Evolutionary conservation across 2,888 invertebrate genomes (phyloP), one percentile per base, ranked within the genome.

Genomic region (Thereva unica): DNA sequence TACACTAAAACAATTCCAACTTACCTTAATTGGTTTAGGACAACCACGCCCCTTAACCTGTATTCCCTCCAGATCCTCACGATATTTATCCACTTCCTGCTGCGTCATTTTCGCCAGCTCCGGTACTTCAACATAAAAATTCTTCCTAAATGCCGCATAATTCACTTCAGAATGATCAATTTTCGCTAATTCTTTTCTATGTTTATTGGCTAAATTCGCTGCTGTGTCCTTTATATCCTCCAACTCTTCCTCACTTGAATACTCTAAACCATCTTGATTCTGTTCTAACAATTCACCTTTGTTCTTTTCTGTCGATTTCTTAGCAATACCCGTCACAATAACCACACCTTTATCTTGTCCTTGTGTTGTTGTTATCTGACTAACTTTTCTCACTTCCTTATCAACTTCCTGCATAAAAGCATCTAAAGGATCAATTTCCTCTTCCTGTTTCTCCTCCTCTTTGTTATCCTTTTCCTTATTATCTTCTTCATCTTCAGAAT

Each of bases 251-350:
- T 97, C 97, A 9, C 96, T 96, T 0, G 97, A 97, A 82, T 98
- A 97, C 83, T 96, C 99, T 69, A 98, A 82, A 0, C 95, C 96
- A 78, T 99, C 98, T 80, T 97, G 95, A 82, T 99, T 97, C 78
- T 97, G 97, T 80, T 99, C 97, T 76, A 99, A 95, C n/a, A 99
- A 83, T 82, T 99, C 98, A 64, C 99, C 99, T 83, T 97, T 97
- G 73, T 92, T 89, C 73, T 89, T 89, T 41, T 86, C 84, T 71
- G 88, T 88, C 9, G 75, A 74, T 75, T 91, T 91, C 78, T 94
- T 94, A 0, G 93, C 92, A 4, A 92, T 89, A 5, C 93, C 93
- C 0, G 92, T 91, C 3, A 94, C 85, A 66, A 94, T 92, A 2
- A 93, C 89, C 1, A 93, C 85, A 10, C 89, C 88, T 7, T 77